These are phyloP conservation scores for Hyperoplus lanceolatus DNA, from an alignment of 2,797 vertebrate species.

Conservation along the genomic window DNA sequence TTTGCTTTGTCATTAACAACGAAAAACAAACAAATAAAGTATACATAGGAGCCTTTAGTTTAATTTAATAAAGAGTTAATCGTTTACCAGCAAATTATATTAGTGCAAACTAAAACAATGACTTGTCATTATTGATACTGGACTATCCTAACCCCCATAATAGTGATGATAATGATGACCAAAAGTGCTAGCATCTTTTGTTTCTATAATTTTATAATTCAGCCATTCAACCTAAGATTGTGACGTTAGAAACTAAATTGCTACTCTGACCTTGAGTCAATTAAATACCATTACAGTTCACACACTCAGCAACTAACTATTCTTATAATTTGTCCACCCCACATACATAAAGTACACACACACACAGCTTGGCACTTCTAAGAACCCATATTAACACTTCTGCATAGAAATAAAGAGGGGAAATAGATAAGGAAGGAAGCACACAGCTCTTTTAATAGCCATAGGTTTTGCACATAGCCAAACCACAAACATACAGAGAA, in stretches of 20 bases:
- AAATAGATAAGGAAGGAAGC: slow-evolving; percentile 64
- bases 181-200: not conserved
- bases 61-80: not conserved
- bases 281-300: not conserved
- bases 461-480: slow-evolving; percentile 28
- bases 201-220: not conserved
- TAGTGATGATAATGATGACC: not conserved
- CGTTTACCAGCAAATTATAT: not conserved
- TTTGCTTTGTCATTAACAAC: not conserved
- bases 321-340: slow-evolving; percentile 3
- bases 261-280: not conserved
- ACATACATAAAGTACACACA: not conserved
- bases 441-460: slow-evolving; percentile 72
- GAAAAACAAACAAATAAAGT: not conserved
- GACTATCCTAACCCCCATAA: not conserved
- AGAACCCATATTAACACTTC: no score
- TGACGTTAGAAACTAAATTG: not conserved
- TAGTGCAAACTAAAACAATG: not conserved
- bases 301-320: not conserved
- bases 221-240: not conserved
- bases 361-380: not conserved
- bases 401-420: slow-evolving; percentile 40
- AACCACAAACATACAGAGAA: slow-evolving; percentile 59
- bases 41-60: not conserved
- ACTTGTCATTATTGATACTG: not conserved